Conservation (phyloP, 1,140 invertebrate genomes). For the Pseudomyrmex pallidus region DNA sequence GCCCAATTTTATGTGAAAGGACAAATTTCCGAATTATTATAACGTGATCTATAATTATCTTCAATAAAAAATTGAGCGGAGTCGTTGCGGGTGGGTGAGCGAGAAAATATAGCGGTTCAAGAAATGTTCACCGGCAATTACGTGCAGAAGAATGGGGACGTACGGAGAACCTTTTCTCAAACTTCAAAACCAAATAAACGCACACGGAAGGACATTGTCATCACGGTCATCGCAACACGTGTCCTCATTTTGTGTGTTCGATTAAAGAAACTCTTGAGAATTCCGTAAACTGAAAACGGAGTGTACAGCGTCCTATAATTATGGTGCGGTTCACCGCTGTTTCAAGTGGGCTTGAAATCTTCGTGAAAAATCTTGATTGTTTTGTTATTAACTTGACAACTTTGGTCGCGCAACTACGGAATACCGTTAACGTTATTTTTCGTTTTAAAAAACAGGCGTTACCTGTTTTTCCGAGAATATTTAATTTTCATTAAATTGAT, state of each 20-base stretch:
- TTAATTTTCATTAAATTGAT: background rate
- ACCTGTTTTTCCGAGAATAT: background rate
- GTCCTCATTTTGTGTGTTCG: slow-evolving; percentile 1
- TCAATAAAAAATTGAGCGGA: slow-evolving; percentile 40
- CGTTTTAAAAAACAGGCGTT: slow-evolving; percentile 10
- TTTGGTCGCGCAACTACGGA: background rate
- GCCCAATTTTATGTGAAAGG: background rate
- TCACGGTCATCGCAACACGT: background rate
- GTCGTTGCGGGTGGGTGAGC: slow-evolving; percentile 48
- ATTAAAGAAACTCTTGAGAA: background rate
- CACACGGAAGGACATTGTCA: slow-evolving; percentile 11
- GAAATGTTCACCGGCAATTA: slow-evolving; percentile 28
- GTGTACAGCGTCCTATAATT: slow-evolving; percentile 6
- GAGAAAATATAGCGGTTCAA: slow-evolving; percentile 33
- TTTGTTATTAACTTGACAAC: slow-evolving; percentile 21
- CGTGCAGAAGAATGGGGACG: background rate
- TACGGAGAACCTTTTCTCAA: background rate
- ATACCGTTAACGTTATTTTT: slow-evolving; percentile 42
- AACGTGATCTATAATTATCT: slow-evolving; percentile 48
- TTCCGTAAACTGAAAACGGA: background rate
- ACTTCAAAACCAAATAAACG: slow-evolving; percentile 8
- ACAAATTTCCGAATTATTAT: slow-evolving; percentile 36
- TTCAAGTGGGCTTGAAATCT: background rate
- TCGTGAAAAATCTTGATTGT: slow-evolving; percentile 37
- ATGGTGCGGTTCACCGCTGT: slow-evolving; percentile 13